Base-by-base conservation (phyloP, 2,797 vertebrate species). In the Prionace glauca region DNA sequence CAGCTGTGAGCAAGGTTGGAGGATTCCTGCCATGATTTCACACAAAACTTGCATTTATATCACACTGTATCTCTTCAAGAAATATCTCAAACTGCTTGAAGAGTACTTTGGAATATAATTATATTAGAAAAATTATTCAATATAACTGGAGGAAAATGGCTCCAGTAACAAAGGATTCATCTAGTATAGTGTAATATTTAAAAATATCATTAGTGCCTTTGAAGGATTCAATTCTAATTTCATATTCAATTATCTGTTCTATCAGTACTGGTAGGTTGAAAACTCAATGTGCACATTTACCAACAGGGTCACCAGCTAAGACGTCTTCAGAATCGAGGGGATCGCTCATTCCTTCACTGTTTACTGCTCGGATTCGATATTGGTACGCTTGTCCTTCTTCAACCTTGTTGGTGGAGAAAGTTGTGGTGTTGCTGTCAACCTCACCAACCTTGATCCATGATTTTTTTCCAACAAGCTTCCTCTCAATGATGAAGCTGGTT, bases 331-430 rank as follows among this genome's bases (percentile, higher is more conserved):
- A 97, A 96, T 98, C 97, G 62, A 98, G 96, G 0, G 97, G 96
- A 60, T 98, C 96, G 0, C 97, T 97, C 90, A 96, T 95, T 95
- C 97, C 97, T 96, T 97, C 97, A 0, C 96, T 96, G 95, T 97
- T 98, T 96, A 97, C 95, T 0, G 97, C 97, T 95, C 96, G 36
- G 96, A 98, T 97, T 65, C 95, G 96, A 96, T 97, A 98, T 96
- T 97, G 97, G 96, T 97, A 97, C 50, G 96, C 96, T 96, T 97
- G 97, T 22, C 97, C 97, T 96, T 98, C 97, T 84, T 97, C 97
- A 95, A 97, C 97, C 91, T 97, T 97, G 74, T 97, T 96, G 36
- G 97, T 96, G 12, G 96, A 96, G 96, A 98, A 98, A 10, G 81
- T 95, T 77, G 97, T 97, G 67, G 96, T 96, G 95, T 96, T 96